Base-by-base conservation (phyloP, 2,888 invertebrate species). In the Drosophila niveifrons region DNA sequence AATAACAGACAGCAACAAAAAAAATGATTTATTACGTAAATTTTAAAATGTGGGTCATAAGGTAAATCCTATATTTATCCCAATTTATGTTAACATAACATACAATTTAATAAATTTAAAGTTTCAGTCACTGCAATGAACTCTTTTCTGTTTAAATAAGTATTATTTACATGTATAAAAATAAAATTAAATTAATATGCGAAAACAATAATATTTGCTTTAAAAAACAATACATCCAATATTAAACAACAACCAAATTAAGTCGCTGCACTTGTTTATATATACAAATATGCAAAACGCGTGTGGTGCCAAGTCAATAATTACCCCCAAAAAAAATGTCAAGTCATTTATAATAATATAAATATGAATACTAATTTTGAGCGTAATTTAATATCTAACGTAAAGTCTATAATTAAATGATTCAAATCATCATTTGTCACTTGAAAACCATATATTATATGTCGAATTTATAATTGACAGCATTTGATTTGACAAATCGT, bases 1-100 rank as follows among this genome's bases (percentile, higher is more conserved):
- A 56, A 55, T 29, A 36, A 23, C 52, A 15, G 48, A 61, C 23
- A 47, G n/a, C 13, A 11, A n/a, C 9, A 10, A 28, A 53, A 44
- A 59, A 29, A 44, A n/a, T 13, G 31, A 43, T 15, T 18, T 34
- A 17, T 15, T 13, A 47, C 31, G 13, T 57, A 47, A 47, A 10
- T 44, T 17, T 28, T 1, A n/a, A 43, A 36, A 52, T 39, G 23
- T 57, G 11, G n/a, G 46, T 6, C 28, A 28, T 29, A n/a, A 7
- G 39, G 39, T n/a, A 36, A 36, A 23, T 23, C 23, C 23, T 6
- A 23, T 23, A 23, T 23, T 23, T 23, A 23, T 36, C n/a, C n/a
- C 39, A 41, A 41, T 3, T 41, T 15, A 4, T 0, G 31, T 31
- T 10, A 31, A 10, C 11, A 11, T 10, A 23, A 23, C 23, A 23